Evolutionary conservation across 1,140 invertebrate genomes (phyloP), one percentile per base, ranked within the genome.

Genomic region (Laupala kohalensis): DNA sequence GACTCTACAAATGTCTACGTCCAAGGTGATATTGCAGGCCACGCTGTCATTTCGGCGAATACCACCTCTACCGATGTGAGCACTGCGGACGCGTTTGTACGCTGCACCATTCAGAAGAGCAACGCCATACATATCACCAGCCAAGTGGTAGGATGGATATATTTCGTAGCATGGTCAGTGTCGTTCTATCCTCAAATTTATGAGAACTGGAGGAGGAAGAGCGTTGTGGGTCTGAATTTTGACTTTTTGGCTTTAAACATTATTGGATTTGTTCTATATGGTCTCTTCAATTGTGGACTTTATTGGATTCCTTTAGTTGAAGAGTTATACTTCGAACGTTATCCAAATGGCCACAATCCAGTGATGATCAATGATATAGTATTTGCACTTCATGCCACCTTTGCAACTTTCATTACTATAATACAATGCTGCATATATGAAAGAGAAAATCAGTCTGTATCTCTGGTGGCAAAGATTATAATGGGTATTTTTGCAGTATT

Each of bases 181-280:
- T 99, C 96, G 2, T 99, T 99, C 82, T 99, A 99, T 85, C 97
- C 97, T 4, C 97, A 99, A 83, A 91, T 96, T n/a, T 90, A 89
- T 77, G 86, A 86, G 71, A 99, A 99, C 82, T 99, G 87, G 78
- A 88, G 86, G 74, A 84, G 97, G 53, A 96, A 97, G 86, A 98
- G 95, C 83, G 97, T 99, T 24, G 88, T 97, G 73, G 97, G 97
- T 0, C 82, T 99, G 12, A 99, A 97, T 82, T 98, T 99, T 81
- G 97, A 99, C 79, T 99, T 95, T 80, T 75, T 99, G 1, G 85
- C 88, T 0, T 84, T 99, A 5, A 99, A 99, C 79, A 81, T 98
- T 2, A 87, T 97, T 75, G 97, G 97, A 12, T 99, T 98, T 82
- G 80, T 90, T 4, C 87, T 96, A 76, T 99, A 99, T 79, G 88